These are phyloP conservation scores for Paedocypris sp. DNA, from an alignment of 2,113 vertebrate genomes.

Conservation along the genomic window DNA sequence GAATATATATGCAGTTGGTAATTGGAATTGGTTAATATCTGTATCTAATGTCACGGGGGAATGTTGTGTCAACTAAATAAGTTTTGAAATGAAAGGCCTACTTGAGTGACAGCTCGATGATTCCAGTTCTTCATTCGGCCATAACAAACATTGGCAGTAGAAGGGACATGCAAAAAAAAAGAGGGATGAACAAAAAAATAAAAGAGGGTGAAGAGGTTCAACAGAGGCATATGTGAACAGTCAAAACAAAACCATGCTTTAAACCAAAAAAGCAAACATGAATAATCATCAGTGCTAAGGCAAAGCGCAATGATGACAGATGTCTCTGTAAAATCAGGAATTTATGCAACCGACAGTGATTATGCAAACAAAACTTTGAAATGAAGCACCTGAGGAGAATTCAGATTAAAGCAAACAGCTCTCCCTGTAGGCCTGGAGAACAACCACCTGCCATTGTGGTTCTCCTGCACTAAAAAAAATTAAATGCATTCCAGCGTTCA, in stretches of 20 bases:
- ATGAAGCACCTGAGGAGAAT: conserved; percentile 11
- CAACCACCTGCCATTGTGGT: not conserved
- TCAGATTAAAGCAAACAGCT: not conserved
- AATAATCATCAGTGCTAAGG: not conserved
- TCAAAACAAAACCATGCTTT: conserved; percentile 28
- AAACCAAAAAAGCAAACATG: conserved; percentile 12
- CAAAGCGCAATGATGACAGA: conserved; percentile 5
- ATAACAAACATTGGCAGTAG: conserved; percentile 60
- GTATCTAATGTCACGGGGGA: conserved; percentile 40
- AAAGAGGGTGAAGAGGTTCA: conserved; percentile 44
- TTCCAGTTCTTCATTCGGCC: conserved; percentile 69
- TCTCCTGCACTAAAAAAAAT: not conserved
- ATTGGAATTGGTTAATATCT: conserved; percentile 1
- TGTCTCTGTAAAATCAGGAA: not conserved
- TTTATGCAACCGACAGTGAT: conserved; percentile 4
- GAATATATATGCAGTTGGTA: too few relatives aligned
- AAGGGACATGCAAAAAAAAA: conserved; percentile 63
- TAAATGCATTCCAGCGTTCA: not conserved
- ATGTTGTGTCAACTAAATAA: conserved; percentile 13
- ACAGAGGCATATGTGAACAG: conserved; percentile 33
- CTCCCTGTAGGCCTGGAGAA: not conserved
- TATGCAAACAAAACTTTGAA: conserved; percentile 1
- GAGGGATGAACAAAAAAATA: conserved; percentile 48
- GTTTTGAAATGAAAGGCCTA: conserved; percentile 54
- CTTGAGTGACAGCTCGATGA: conserved; percentile 72